phyloP scores from a whole-genome alignment of 2,888 invertebrate genomes.

The Acanthoscelides obtectus region DNA sequence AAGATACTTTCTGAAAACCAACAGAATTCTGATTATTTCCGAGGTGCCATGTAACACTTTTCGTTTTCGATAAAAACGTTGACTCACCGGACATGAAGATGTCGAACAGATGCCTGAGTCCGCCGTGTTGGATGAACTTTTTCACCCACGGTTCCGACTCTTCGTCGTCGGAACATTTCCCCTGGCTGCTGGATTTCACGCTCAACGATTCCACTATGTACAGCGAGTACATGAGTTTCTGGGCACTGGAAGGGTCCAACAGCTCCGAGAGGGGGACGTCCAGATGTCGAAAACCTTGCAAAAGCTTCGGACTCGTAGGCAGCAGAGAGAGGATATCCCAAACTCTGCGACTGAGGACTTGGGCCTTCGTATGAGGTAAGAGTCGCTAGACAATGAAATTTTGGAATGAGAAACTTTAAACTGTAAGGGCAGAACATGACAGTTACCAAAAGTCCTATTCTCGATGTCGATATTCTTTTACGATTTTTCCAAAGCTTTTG shows the following conservation, averaged over 20 bases:
- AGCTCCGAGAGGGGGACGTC: slow-evolving; percentile 67
- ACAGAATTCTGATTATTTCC: too few species aligned
- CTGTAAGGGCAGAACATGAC: too few species aligned
- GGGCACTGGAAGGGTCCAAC: slow-evolving; percentile 83
- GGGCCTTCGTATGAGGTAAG: slow-evolving; percentile 80
- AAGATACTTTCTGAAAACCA: too few species aligned
- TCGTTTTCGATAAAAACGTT: too few species aligned
- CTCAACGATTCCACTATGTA: slow-evolving; percentile 82
- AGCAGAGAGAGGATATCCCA: slow-evolving; percentile 92
- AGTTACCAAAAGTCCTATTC: too few species aligned
- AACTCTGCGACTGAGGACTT: slow-evolving; percentile 82
- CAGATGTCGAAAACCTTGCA: slow-evolving; percentile 79
- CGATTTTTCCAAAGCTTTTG: too few species aligned
- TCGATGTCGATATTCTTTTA: too few species aligned
- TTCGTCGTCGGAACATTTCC: slow-evolving; percentile 27
- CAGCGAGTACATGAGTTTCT: slow-evolving; percentile 91
- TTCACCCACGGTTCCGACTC: slow-evolving; percentile 60
- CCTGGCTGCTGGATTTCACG: slow-evolving; percentile 31
- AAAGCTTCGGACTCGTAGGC: slow-evolving; percentile 82
- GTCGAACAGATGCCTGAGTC: slow-evolving; percentile 81
- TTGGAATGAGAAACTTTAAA: too few species aligned
- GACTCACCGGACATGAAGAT: slow-evolving; percentile 82
- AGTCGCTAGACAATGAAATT: too few species aligned
- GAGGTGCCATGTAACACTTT: too few species aligned
- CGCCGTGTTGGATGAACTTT: slow-evolving; percentile 81